Percentiles rank a stretch among this genome's conserved stretches.
phyloP scores from a whole-genome alignment of 2,888 invertebrate species.

The Carpatolechia fugitivella region DNA sequence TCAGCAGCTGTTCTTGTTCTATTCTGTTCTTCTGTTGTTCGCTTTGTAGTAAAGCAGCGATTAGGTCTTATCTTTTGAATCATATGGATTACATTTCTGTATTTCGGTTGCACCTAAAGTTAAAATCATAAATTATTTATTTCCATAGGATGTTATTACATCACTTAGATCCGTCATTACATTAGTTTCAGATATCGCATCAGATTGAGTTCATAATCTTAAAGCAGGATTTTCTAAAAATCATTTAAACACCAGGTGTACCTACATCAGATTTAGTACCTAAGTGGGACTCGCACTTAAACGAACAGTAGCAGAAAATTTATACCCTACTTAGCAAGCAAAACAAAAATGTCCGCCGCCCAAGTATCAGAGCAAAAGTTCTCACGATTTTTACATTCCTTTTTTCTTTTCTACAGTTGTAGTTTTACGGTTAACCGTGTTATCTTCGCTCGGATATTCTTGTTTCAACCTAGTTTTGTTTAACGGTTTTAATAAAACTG shows the following conservation, averaged over 20 bases:
- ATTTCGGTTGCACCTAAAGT: no score
- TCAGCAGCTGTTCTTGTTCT: no score
- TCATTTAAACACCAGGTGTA: neutral
- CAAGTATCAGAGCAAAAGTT: conserved; percentile 10
- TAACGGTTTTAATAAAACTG: neutral
- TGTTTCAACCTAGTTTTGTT: conserved; percentile 3
- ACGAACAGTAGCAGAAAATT: conserved; percentile 14
- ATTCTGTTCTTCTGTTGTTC: no score
- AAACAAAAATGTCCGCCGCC: conserved; percentile 15
- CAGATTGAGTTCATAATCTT: neutral
- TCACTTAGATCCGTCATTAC: no score
- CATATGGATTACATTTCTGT: no score
- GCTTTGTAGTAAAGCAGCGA: no score
- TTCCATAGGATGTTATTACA: no score
- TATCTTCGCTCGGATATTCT: conserved; percentile 1
- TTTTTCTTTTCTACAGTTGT: neutral
- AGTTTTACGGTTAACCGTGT: conserved; percentile 8
- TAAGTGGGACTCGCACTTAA: conserved; percentile 16
- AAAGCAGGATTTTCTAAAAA: no score
- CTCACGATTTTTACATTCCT: conserved; percentile 8
- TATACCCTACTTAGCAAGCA: conserved; percentile 18
- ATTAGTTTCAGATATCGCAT: no score
- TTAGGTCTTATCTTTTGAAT: no score
- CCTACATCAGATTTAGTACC: conserved; percentile 1
- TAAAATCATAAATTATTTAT: no score